Evolutionary conservation across 2,797 vertebrate genomes (phyloP).

Genomic region (Propithecus deckenii): DNA sequence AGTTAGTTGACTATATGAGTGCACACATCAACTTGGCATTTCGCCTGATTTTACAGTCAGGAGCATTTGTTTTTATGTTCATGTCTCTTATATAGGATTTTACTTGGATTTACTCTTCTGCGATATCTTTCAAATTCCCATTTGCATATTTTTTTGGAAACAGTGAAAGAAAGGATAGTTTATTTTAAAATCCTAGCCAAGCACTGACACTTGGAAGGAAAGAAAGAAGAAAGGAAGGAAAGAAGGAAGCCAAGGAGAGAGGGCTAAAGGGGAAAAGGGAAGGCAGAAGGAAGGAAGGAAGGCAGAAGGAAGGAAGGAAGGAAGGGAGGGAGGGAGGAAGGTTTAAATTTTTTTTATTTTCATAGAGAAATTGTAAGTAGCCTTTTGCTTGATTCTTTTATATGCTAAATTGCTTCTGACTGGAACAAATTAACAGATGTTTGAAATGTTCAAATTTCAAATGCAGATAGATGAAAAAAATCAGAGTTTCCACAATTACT

Average conservation of each 20-base stretch:
- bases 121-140: background rate
- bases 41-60: background rate
- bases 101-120: conserved; percentile 28
- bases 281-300: too few relatives aligned
- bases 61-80: background rate
- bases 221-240: background rate
- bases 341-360: background rate
- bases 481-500: background rate
- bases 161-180: background rate
- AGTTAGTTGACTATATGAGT: background rate
- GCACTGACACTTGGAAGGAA: background rate
- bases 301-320: background rate
- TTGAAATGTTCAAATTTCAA: conserved; percentile 58
- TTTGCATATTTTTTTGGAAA: conserved; percentile 19
- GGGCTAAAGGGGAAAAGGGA: background rate
- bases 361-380: background rate
- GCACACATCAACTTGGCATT: background rate
- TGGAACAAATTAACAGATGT: conserved; percentile 32
- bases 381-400: conserved; percentile 21
- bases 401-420: conserved; percentile 13
- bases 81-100: background rate
- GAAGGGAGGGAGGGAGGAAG: too few relatives aligned
- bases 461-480: background rate
- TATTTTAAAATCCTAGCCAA: conserved; percentile 16
- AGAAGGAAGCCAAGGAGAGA: background rate